phyloP scores from a whole-genome alignment of 2,888 invertebrate genomes.

The Aphidius colemani region DNA sequence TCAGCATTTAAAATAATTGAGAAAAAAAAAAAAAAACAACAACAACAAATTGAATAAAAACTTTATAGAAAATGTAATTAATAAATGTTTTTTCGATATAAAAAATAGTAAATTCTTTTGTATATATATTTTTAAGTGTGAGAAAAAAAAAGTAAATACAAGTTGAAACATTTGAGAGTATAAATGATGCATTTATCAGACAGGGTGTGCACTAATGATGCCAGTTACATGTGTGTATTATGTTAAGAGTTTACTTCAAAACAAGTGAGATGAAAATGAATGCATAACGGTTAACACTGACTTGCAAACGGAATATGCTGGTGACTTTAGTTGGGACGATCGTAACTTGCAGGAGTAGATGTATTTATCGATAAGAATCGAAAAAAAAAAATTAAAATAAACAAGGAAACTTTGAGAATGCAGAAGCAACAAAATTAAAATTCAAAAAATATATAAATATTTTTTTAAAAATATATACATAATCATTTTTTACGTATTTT shows the following conservation, averaged over 20 bases:
- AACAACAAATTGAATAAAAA: no score
- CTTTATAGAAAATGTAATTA: no score
- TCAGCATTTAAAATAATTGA: no score
- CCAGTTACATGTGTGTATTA: slow-evolving; percentile 16
- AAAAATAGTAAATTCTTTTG: no score
- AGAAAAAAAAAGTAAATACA: no score
- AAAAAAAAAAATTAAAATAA: slow-evolving; percentile 21
- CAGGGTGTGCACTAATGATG: slow-evolving; percentile 29
- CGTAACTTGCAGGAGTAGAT: slow-evolving; percentile 33
- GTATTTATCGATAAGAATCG: slow-evolving; percentile 45
- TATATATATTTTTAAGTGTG: no score
- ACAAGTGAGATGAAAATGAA: slow-evolving; percentile 15
- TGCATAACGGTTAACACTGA: slow-evolving; percentile 24
- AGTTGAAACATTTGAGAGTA: neutral
- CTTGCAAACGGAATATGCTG: slow-evolving; percentile 33
- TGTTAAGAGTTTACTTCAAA: no score
- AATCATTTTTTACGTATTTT: neutral
- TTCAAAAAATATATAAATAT: neutral
- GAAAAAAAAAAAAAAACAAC: no score
- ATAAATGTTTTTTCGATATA: no score
- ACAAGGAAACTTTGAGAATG: slow-evolving; percentile 11
- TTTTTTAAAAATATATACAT: neutral
- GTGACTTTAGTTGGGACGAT: slow-evolving; percentile 24
- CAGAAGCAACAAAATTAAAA: slow-evolving; percentile 8
- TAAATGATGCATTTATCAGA: slow-evolving; percentile 14